Percentiles rank a stretch among this genome's conserved stretches.
These are phyloP conservation scores for Cirrhinus molitorella DNA, from an alignment of 2,797 vertebrate genomes.

Conservation along the genomic window DNA sequence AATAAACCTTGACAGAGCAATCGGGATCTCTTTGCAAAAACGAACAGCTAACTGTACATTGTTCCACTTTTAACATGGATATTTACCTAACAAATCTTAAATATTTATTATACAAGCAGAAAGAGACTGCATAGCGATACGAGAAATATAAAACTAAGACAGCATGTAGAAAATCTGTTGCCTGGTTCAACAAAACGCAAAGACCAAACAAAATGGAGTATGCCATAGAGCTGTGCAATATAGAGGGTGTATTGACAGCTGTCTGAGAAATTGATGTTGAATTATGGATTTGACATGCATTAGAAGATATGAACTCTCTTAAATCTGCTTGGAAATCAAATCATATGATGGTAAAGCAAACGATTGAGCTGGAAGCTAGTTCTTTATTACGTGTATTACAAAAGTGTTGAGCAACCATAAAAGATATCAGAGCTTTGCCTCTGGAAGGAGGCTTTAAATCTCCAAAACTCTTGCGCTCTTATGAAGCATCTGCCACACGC, in stretches of 20 bases:
- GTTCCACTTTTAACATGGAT: background rate
- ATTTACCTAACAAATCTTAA: background rate
- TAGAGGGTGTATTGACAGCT: background rate
- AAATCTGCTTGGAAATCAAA: conserved; percentile 15
- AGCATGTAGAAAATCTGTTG: background rate
- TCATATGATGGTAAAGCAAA: background rate
- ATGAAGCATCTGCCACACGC: conserved; percentile 49
- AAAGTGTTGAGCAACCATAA: conserved; percentile 48
- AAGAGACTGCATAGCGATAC: background rate
- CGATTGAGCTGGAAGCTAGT: background rate
- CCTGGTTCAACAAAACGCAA: background rate
- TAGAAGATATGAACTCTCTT: conserved; percentile 8
- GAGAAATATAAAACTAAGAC: background rate
- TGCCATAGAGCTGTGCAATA: background rate
- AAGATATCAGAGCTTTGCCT: conserved; percentile 38
- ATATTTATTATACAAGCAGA: background rate
- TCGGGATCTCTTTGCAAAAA: background rate
- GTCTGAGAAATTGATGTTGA: conserved; percentile 7
- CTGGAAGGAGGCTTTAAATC: conserved; percentile 52
- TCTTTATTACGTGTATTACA: conserved; percentile 6
- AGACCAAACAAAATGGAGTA: background rate
- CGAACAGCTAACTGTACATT: background rate
- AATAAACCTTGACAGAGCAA: background rate
- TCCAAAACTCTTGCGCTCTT: conserved; percentile 44
- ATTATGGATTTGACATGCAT: conserved; percentile 10